Evolutionary conservation across 2,113 vertebrate genomes (phyloP), one percentile per base, ranked within the genome.

Genomic region (Datnioides undecimradiatus): DNA sequence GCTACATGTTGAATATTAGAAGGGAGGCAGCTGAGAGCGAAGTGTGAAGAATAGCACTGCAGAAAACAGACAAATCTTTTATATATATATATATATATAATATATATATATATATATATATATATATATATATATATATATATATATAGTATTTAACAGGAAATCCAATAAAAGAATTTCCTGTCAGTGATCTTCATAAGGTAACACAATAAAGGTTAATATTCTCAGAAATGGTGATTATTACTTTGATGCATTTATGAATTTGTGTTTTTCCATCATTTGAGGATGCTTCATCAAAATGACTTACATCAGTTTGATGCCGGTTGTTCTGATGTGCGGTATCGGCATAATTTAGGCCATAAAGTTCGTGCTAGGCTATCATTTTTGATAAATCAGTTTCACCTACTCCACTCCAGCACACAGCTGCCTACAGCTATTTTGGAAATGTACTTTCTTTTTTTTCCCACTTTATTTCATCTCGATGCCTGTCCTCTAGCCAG

Each of bases 381-480:
- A 41, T 57, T 64, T 64, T 55, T 57, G 25, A 38, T 73, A 58
- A 55, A 45, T 55, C 46, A 14, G 3, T 46, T 79, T 66, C 25
- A 34, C 21, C 55, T 64, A 16, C 48, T 73, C 59, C 34, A 52
- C 54, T 70, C 31, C 48, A 46, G 21, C n/a, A 27, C 34, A 73
- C 68, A 38, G 27, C 40, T 29, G 8, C 69, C 66, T 45, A 8
- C 19, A 65, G 64, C 41, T 57, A 52, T 65, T 84, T 71, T 17
- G 11, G 19, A 73, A 29, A 69, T 49, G 3, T 27, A n/a, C 12
- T 52, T 40, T 48, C 40, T 36, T 48, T 45, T 36, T 63, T 65
- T 66, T 5, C 25, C 2, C 46, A 36, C 23, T 75, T 38, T 46
- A 55, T 63, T 64, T 45, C 38, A 60, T 81, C 55, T 74, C 57